A percentile compares a stretch with the other conserved stretches of the same genome.
These are phyloP conservation scores for Spermophilus dauricus DNA, from an alignment of 2,113 vertebrate species.

Conservation along the genomic window DNA sequence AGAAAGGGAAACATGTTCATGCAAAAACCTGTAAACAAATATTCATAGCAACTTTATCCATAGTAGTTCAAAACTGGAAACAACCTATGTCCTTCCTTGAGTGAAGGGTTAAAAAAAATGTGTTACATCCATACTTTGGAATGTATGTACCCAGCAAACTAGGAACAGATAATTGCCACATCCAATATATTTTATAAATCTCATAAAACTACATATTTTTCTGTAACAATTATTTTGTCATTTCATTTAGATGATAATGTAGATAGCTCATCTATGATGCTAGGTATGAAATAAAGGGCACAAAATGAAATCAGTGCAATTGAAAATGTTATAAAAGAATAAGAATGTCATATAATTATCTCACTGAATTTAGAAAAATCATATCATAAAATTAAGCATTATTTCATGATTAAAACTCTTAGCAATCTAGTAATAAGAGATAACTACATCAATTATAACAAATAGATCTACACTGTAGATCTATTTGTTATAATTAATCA, in stretches of 20 bases:
- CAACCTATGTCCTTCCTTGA: not conserved
- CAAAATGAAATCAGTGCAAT: not conserved
- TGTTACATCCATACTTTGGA: not conserved
- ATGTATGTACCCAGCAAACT: not conserved
- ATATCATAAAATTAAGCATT: not conserved
- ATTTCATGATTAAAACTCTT: not conserved
- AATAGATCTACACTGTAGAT: not conserved
- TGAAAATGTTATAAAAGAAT: not conserved
- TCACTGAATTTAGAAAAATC: not conserved
- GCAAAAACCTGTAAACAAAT: not conserved
- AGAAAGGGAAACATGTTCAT: not conserved
- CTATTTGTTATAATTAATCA: not conserved
- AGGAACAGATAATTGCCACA: not conserved
- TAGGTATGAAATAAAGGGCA: not conserved
- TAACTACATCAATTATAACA: not conserved
- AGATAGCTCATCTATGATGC: not conserved
- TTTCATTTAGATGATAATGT: not conserved
- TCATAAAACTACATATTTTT: not conserved
- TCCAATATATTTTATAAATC: not conserved
- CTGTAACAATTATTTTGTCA: not conserved
- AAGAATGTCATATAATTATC: not conserved
- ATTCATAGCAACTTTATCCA: not conserved
- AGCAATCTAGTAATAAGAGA: not conserved
- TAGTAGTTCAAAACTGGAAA: not conserved
- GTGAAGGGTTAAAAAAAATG: not conserved